phyloP scores from a whole-genome alignment of 2,797 vertebrate genomes.

The Dermochelys coriacea region DNA sequence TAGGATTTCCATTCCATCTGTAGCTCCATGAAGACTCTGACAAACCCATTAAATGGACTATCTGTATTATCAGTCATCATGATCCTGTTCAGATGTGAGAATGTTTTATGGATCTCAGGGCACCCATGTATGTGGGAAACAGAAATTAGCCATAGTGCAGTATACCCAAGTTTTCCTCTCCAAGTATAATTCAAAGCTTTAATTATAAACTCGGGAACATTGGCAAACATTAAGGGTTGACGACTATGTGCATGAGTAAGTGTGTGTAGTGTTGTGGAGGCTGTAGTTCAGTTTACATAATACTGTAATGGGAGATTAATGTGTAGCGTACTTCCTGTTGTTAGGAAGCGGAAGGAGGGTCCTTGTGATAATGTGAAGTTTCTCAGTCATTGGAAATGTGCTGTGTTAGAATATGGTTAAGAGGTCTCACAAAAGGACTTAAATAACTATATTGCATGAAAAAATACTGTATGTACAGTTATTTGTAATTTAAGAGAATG shows the following conservation, averaged over 20 bases:
- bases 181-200: background rate
- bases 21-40: constrained; percentile 5
- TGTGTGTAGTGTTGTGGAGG: constrained; percentile 1
- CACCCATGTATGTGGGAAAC: background rate
- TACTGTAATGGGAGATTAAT: constrained; percentile 50
- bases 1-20: background rate
- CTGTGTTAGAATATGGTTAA: accelerated
- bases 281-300: constrained; percentile 50
- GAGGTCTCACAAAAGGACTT: background rate
- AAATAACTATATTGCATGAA: background rate
- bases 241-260: constrained; percentile 36
- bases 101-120: background rate
- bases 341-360: constrained; percentile 42
- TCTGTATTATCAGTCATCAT: background rate
- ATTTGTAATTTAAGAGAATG: background rate
- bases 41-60: background rate
- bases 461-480: background rate
- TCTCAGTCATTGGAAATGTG: accelerated
- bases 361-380: background rate
- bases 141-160: background rate
- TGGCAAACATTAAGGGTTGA: constrained; percentile 27
- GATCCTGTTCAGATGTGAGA: constrained; percentile 1
- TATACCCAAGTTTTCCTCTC: background rate
- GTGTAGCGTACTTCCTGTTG: constrained; percentile 40
- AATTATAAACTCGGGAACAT: constrained; percentile 36